Base-by-base conservation (phyloP, 2,797 vertebrate species). In the Halcyon smyrnensis region DNA sequence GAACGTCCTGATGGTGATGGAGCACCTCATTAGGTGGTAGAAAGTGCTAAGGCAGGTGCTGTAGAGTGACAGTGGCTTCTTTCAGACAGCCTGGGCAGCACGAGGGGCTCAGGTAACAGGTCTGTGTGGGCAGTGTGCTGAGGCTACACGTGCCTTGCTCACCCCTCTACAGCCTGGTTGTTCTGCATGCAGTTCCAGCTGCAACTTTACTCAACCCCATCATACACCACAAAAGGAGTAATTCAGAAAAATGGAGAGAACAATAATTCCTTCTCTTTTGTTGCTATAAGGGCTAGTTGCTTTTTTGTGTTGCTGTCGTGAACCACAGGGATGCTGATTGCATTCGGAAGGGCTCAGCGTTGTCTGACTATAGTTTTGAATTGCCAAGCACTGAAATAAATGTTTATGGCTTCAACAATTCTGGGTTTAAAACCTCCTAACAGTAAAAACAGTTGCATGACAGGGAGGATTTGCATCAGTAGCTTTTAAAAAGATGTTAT, bases 91-190 rank as follows among this genome's bases (percentile, higher is more conserved):
- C 8, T 9, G 50, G 30, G 25, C 11, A 56, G 36, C 27, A 5
- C 1, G 7, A 23, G 50, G n/a, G 11, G 6, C 32, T 57, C 1
- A 3, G 25, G 51, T 28, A 1, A 2, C 1, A 27, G 28, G 48
- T 43, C 9, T 12, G 18, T 1, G 1, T 11, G 41, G 34, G 27
- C 14, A 54, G 57, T 0, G 0, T 5, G 15, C 28, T 19, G 82
- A 46, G 34, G 15, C 37, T 43, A 13, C 4, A 0, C 1, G 3
- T 19, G 28, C 53, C 50, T 21, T 6, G 11, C 32, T 24, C 15
- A 37, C 12, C 9, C 24, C 12, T 6, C 28, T 11, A 0, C 70
- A 32, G 41, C 46, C 37, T 56, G 50, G 8, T 57, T 18, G 0
- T 7, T 2, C 63, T 37, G 20, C 1, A 7, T n/a, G 39, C 36